phyloP scores from a whole-genome alignment of 2,888 invertebrate genomes.

The Andrena flavipes region DNA sequence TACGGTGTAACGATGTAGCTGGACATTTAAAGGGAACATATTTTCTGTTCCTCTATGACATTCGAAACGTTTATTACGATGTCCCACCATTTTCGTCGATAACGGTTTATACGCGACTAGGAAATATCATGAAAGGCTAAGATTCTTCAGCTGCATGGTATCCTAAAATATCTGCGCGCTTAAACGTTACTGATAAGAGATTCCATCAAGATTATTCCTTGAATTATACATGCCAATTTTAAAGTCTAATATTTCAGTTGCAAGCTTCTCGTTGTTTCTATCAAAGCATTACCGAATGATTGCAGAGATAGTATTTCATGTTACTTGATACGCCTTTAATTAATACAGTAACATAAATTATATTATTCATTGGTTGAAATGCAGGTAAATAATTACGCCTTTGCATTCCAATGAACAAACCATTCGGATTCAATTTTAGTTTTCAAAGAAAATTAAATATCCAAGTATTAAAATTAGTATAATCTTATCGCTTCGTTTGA shows the following conservation, averaged over 20 bases:
- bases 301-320: too few species aligned
- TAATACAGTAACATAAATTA: too few species aligned
- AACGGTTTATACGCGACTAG: slow-evolving; percentile 9
- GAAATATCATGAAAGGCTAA: neutral
- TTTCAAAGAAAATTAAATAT: neutral
- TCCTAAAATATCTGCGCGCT: neutral
- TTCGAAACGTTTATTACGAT: slow-evolving; percentile 4
- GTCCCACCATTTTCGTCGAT: neutral
- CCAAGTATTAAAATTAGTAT: neutral
- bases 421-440: neutral
- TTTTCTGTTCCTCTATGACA: neutral
- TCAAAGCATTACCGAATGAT: neutral
- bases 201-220: too few species aligned
- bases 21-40: neutral
- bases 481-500: neutral
- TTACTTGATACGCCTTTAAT: too few species aligned
- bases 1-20: slow-evolving; percentile 16
- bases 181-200: neutral
- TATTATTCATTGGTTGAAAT: too few species aligned
- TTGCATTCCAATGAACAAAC: neutral
- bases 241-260: too few species aligned
- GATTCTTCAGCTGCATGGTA: neutral
- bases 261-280: neutral
- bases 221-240: too few species aligned
- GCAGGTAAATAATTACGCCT: neutral